A percentile compares a stretch with the other conserved stretches of the same genome.
These are phyloP conservation scores for Minunthozetes semirufus DNA, from an alignment of 2,888 invertebrate genomes.

Conservation along the genomic window DNA sequence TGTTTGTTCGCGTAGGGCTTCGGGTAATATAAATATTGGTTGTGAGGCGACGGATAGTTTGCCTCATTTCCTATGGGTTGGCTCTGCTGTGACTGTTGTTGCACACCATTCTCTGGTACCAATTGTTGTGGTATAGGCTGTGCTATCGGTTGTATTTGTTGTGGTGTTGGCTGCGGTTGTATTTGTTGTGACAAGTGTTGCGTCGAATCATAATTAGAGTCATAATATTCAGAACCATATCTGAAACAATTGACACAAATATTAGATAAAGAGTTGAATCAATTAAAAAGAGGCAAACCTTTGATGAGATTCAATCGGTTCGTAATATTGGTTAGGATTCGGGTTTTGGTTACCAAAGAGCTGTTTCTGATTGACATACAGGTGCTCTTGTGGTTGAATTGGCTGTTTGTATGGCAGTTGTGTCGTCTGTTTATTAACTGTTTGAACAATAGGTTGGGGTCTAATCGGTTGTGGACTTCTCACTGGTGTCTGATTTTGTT, in stretches of 20 bases:
- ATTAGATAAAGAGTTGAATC: neutral
- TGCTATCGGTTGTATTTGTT: neutral
- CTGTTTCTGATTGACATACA: constrained; percentile 36
- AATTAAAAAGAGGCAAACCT: neutral
- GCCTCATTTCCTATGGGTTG: neutral
- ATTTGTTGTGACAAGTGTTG: constrained; percentile 4
- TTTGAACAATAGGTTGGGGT: constrained; percentile 19
- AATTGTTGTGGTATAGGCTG: constrained; percentile 4
- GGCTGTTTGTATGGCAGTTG: constrained; percentile 28
- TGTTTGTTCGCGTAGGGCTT: constrained; percentile 29
- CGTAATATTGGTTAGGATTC: constrained; percentile 14
- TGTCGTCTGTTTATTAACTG: neutral
- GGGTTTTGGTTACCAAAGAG: constrained; percentile 21
- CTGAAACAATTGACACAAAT: neutral
- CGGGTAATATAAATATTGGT: constrained; percentile 36
- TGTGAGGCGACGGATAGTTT: neutral
- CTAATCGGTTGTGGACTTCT: constrained; percentile 31
- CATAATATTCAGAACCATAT: constrained; percentile 23
- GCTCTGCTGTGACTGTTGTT: constrained; percentile 16
- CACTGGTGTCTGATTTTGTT: constrained; percentile 26
- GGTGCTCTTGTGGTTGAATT: constrained; percentile 29
- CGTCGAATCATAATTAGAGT: neutral
- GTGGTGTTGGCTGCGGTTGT: neutral
- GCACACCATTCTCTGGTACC: neutral
- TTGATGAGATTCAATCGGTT: constrained; percentile 13